A percentile compares a stretch with the other conserved stretches of the same genome.
Conservation (phyloP, 2,113 vertebrate species). For the Okapia johnstoni region DNA sequence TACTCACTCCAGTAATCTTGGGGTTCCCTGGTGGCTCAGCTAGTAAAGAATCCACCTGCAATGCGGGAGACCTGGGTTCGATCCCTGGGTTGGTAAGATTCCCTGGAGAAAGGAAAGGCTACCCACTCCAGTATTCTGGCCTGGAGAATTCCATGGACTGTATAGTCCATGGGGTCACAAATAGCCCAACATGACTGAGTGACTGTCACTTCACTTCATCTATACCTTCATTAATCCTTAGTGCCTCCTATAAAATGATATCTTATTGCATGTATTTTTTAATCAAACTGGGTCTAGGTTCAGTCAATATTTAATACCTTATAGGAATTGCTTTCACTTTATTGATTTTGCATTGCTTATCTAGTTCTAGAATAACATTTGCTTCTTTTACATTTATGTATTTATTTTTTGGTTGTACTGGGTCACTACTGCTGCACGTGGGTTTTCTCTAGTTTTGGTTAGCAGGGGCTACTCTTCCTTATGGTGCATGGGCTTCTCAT, state of each 20-base stretch:
- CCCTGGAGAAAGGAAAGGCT: neutral
- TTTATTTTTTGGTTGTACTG: neutral
- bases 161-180: neutral
- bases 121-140: neutral
- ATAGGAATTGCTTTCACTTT: neutral
- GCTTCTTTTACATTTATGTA: too few relatives aligned
- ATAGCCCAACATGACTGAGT: neutral
- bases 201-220: neutral
- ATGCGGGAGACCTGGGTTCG: accelerated
- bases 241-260: neutral
- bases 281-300: neutral
- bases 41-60: neutral
- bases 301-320: neutral
- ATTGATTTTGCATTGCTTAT: neutral
- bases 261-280: neutral
- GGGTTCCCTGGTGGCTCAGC: neutral
- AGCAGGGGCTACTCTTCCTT: neutral
- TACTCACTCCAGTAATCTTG: neutral
- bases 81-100: neutral
- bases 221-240: neutral
- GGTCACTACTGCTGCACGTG: neutral
- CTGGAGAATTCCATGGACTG: neutral
- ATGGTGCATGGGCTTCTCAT: neutral
- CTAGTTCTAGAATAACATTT: neutral
- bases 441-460: neutral